Conservation (phyloP, 2,113 vertebrate genomes). For the Pao palembangensis region DNA sequence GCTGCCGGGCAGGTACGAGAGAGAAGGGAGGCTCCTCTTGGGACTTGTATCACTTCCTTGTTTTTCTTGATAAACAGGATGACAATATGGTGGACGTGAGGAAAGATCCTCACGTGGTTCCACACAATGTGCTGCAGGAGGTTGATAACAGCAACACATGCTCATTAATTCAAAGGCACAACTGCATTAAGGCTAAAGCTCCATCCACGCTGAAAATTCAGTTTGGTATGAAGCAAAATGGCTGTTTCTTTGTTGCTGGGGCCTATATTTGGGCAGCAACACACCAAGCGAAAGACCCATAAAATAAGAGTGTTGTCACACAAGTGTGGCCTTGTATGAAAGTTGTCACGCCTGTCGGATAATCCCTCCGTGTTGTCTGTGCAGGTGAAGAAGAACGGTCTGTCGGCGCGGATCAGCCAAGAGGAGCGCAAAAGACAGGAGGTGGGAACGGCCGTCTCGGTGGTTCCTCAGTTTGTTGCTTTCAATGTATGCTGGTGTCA, state of each 20-base stretch:
- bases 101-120: neutral
- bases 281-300: neutral
- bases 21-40: slow-evolving; percentile 7
- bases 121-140: no score
- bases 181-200: neutral
- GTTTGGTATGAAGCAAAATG: slow-evolving; percentile 38
- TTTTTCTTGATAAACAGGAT: slow-evolving; percentile 14
- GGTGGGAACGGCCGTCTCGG: slow-evolving; percentile 67
- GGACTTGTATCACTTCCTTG: slow-evolving; percentile 37
- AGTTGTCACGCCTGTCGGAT: neutral
- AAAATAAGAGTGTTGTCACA: neutral
- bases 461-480: no score
- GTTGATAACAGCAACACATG: neutral
- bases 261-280: slow-evolving; percentile 12
- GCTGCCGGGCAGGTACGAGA: slow-evolving; percentile 26
- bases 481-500: no score
- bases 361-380: slow-evolving; percentile 11
- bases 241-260: slow-evolving; percentile 16
- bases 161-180: no score
- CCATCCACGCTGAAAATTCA: neutral
- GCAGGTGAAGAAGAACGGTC: slow-evolving; percentile 89
- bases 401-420: slow-evolving; percentile 78
- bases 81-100: slow-evolving; percentile 1
- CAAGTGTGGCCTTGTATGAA: neutral
- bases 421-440: slow-evolving; percentile 95